Base-by-base conservation (phyloP, 92 coral and sea anemone species). In the Palythoa grandiflora region DNA sequence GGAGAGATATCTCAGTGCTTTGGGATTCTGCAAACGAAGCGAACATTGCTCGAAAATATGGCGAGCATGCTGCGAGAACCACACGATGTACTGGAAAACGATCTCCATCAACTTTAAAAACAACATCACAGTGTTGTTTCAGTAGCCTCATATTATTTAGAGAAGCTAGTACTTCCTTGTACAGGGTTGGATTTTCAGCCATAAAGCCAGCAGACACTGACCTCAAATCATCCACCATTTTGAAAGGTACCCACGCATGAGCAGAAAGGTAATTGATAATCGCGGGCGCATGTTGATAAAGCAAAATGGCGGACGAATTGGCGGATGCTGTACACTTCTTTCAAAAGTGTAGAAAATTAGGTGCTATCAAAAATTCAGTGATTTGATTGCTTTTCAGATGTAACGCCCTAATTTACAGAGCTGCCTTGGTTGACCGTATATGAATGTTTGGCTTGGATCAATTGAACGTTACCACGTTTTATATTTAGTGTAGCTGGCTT, bases 11-110 rank as follows among this genome's bases (percentile, higher is more conserved):
- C 47, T 83, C 91, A 15, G 89, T 9, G 40, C 86, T 89, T 13
- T 53, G 40, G 4, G 89, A 61, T 61, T 92, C 94, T 2, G 74
- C 54, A 52, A 92, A 92, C 37, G 72, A 71, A 6, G 88, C 88
- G 15, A 92, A 92, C 94, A 92, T 92, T 1, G 94, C 94, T 38
- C 84, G 75, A 53, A 92, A 92, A 86, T 92, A 92, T 55, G 90
- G 85, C 73, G 92, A 89, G 50, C 88, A 74, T 66, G 94, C 92
- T n/a, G 94, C 92, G 14, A 92, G 84, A 48, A 90, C 92, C 14
- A 68, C 92, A 9, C 92, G 92, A 75, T 92, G 94, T 55, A 68
- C 92, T 16, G 89, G 87, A 40, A 92, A 80, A 15, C 84, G 44
- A 3, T 90, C 89, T n/a, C 88, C 84, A 44, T 89, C 94, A 40